Evolutionary conservation across 1,140 invertebrate genomes (phyloP).

Genomic region (Carposina sasakii): DNA sequence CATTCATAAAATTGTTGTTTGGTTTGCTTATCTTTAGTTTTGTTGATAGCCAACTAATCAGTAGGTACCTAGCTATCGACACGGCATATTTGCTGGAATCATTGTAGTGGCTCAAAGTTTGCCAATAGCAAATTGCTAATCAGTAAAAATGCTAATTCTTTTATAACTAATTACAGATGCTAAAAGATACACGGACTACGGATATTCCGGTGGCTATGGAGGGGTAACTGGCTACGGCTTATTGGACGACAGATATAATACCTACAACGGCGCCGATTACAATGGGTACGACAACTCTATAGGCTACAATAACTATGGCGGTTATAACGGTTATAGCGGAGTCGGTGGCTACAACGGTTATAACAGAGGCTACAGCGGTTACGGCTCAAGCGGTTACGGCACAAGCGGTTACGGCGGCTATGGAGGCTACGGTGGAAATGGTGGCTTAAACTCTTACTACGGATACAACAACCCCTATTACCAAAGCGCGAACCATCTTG

Average conservation of each 20-base stretch:
- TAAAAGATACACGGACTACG: conserved; percentile 39
- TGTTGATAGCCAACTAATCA: no score
- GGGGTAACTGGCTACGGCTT: conserved; percentile 41
- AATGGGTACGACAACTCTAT: conserved; percentile 18
- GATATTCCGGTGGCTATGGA: conserved; percentile 29
- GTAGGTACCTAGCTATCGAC: no score
- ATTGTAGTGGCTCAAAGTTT: no score
- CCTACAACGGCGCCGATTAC: conserved; percentile 21
- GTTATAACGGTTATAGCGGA: conserved; percentile 1
- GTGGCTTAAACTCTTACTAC: conserved; percentile 52
- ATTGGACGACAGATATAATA: conserved; percentile 29
- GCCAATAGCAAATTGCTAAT: no score
- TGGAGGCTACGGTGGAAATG: conserved; percentile 55
- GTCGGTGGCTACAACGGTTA: conserved; percentile 16
- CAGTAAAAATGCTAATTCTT: no score
- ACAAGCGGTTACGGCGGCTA: conserved; percentile 52
- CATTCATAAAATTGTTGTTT: no score
- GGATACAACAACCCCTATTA: conserved; percentile 57
- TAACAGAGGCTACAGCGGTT: conserved; percentile 14
- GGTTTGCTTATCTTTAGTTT: no score
- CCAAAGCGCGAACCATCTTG: conserved; percentile 48
- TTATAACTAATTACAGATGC: no score
- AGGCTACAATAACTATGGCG: conserved; percentile 20
- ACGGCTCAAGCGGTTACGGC: conserved; percentile 11
- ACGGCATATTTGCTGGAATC: no score